Evolutionary conservation across 2,113 vertebrate species (phyloP).

Genomic region (Bagarius yarrelli): DNA sequence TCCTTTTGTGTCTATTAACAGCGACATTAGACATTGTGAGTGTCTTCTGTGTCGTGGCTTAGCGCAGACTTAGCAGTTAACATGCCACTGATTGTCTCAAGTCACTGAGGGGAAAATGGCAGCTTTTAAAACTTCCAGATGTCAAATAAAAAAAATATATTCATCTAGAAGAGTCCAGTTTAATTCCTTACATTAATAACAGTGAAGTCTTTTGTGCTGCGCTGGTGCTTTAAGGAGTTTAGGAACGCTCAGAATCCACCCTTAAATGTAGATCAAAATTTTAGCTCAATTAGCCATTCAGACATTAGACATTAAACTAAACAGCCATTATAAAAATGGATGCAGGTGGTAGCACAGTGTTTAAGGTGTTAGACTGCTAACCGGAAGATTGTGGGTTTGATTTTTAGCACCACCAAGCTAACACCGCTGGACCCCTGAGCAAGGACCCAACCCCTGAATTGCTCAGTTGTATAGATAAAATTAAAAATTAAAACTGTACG

Average conservation of each 20-base stretch:
- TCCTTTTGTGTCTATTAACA: background rate
- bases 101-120: background rate
- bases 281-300: no score
- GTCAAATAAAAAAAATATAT: background rate
- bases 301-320: no score
- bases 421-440: no score
- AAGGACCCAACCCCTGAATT: no score
- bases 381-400: no score
- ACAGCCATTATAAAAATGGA: no score
- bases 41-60: background rate
- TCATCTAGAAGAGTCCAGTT: background rate
- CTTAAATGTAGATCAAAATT: background rate
- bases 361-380: no score
- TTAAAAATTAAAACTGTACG: no score
- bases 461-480: no score
- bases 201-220: background rate
- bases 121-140: background rate
- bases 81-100: background rate
- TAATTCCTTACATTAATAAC: background rate
- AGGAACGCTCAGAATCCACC: background rate
- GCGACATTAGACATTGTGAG: background rate
- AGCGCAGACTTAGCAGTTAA: background rate
- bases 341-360: no score
- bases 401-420: no score
- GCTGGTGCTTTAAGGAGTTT: background rate